Evolutionary conservation across 2,888 invertebrate genomes (phyloP).

Genomic region (Heliconius cydno): DNA sequence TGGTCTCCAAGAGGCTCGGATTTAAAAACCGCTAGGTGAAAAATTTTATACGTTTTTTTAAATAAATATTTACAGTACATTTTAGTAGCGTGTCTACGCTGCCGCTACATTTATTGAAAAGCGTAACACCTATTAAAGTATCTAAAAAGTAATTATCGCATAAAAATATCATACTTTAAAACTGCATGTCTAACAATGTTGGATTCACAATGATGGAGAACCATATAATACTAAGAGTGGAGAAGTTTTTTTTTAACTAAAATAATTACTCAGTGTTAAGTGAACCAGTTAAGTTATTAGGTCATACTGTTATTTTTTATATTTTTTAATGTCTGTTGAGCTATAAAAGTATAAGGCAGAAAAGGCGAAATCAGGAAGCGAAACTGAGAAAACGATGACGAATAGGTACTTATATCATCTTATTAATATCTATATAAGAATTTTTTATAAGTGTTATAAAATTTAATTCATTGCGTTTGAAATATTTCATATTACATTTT

Average conservation of each 20-base stretch:
- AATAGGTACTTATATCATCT: neutral
- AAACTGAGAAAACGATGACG: neutral
- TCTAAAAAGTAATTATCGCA: constrained; percentile 29
- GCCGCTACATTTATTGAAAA: constrained; percentile 25
- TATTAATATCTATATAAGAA: no score
- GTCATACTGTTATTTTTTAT: neutral
- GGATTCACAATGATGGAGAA: neutral
- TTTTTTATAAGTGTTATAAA: no score
- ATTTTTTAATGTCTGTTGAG: neutral
- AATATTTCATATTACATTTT: neutral
- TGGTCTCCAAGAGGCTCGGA: neutral
- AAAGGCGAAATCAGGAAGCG: no score
- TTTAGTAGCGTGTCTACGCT: constrained; percentile 14
- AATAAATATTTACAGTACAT: neutral
- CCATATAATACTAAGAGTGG: neutral
- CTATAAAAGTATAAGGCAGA: no score
- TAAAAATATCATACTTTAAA: constrained; percentile 22
- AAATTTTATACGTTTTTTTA: neutral
- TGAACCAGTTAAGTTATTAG: constrained; percentile 2
- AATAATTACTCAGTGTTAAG: neutral
- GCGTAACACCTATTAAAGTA: constrained; percentile 18
- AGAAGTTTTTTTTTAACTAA: constrained; percentile 3
- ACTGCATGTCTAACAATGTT: constrained; percentile 17
- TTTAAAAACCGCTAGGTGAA: neutral
- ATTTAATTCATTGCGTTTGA: neutral